phyloP scores from a whole-genome alignment of 2,888 invertebrate genomes.

The Lissonota sp. region DNA sequence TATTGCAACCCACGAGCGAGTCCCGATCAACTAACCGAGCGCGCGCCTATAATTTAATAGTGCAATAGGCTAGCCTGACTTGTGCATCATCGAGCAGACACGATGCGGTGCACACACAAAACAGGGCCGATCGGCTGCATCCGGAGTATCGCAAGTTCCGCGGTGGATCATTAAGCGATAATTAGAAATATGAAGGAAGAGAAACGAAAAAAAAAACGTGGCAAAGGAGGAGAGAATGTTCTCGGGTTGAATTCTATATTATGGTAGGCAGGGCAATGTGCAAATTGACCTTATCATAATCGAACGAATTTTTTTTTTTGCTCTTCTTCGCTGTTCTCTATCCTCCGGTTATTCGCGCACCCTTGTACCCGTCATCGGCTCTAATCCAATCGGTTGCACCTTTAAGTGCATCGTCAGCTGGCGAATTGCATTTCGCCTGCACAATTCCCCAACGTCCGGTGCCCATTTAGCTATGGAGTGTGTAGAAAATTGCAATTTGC shows the following conservation, averaged over 20 bases:
- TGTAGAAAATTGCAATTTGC: constrained; percentile 6
- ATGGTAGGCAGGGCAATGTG: constrained; percentile 40
- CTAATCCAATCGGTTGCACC: constrained; percentile 61
- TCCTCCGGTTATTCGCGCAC: constrained; percentile 70
- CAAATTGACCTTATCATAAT: constrained; percentile 54
- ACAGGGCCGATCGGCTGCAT: constrained; percentile 50
- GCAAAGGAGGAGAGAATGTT: constrained; percentile 18
- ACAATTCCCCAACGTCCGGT: constrained; percentile 57
- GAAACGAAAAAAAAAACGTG: constrained; percentile 18
- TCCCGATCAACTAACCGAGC: constrained; percentile 60
- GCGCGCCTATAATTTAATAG: constrained; percentile 65
- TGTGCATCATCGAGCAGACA: constrained; percentile 67
- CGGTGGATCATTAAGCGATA: constrained; percentile 75
- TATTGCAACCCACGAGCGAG: constrained; percentile 77
- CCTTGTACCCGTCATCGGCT: constrained; percentile 48
- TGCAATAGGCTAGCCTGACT: constrained; percentile 54
- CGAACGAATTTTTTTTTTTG: constrained; percentile 33
- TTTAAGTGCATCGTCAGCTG: constrained; percentile 78
- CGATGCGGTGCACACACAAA: constrained; percentile 73
- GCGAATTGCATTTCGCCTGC: constrained; percentile 75
- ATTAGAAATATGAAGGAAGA: constrained; percentile 74
- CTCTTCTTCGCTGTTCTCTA: constrained; percentile 49
- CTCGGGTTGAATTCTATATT: constrained; percentile 12
- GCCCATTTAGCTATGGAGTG: constrained; percentile 31
- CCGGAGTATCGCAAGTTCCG: constrained; percentile 68